Conservation (phyloP, 1,140 invertebrate genomes). For the Neodiprion fabricii region DNA sequence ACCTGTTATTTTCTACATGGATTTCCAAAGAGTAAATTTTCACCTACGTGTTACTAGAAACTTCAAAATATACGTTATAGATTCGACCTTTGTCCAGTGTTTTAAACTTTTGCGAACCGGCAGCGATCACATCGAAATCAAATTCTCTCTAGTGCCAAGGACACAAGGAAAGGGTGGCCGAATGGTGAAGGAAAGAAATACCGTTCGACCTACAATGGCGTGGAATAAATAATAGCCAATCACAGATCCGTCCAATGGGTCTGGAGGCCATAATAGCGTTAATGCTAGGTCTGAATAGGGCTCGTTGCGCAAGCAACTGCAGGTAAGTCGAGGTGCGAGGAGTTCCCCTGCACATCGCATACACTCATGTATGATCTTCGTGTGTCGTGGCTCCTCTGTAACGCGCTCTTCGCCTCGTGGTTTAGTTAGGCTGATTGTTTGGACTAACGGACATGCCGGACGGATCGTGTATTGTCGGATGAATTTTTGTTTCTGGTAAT, state of each 20-base stretch:
- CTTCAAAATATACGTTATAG: no score
- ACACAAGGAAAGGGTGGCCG: no score
- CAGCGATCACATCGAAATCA: no score
- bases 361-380: not conserved
- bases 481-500: conserved; percentile 19
- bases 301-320: not conserved
- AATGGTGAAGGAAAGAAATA: no score
- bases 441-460: not conserved
- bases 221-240: conserved; percentile 6
- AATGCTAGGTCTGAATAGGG: not conserved
- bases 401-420: not conserved
- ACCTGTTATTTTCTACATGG: no score
- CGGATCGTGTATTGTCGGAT: conserved; percentile 10
- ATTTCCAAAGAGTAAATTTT: no score
- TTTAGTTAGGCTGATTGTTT: conserved; percentile 19
- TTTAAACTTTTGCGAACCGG: no score
- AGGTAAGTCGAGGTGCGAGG: no score
- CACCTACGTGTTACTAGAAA: no score
- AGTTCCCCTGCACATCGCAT: not conserved
- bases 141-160: no score
- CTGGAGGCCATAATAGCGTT: not conserved
- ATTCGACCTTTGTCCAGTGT: no score
- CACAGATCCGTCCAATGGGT: conserved; percentile 1
- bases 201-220: not conserved
- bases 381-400: not conserved